Percentiles rank a stretch among this genome's conserved stretches.
Conservation (phyloP, 2,113 vertebrate genomes). For the Calypte anna region DNA sequence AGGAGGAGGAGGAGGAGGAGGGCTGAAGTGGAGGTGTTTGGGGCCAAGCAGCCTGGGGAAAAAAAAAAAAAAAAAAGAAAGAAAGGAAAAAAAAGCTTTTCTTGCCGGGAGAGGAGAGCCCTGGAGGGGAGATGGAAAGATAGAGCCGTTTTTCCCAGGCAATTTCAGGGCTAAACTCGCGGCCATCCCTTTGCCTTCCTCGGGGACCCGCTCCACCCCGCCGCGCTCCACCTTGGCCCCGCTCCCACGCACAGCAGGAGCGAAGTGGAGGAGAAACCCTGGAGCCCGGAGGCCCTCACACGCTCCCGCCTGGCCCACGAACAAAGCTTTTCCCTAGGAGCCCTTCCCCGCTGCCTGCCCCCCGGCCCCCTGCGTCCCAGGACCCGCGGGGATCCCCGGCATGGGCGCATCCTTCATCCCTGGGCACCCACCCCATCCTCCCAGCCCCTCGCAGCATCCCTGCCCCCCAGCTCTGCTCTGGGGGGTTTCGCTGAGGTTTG, state of each 20-base stretch:
- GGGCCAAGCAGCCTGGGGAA: slow-evolving; percentile 4
- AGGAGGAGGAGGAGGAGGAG: background rate
- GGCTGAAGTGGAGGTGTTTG: background rate
- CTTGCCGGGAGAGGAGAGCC: background rate
- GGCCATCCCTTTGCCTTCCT: slow-evolving; percentile 26
- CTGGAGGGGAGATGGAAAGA: background rate
- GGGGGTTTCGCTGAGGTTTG: rapidly evolving
- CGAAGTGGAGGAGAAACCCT: slow-evolving; percentile 23
- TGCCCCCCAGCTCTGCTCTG: background rate
- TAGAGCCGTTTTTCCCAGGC: slow-evolving; percentile 49
- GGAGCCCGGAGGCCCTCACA: slow-evolving; percentile 29
- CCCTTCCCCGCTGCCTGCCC: background rate
- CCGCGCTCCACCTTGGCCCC: slow-evolving; percentile 49
- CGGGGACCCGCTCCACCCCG: slow-evolving; percentile 43
- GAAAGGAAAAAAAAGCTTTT: background rate
- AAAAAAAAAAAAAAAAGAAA: background rate
- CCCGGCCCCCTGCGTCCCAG: background rate
- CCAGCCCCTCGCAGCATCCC: background rate
- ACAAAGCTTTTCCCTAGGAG: slow-evolving; percentile 52
- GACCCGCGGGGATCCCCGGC: background rate
- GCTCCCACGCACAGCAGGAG: slow-evolving; percentile 55
- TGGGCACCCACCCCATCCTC: rapidly evolving
- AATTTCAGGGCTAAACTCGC: background rate
- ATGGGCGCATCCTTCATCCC: background rate
- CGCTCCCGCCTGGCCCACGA: slow-evolving; percentile 9